Percentiles rank a stretch among this genome's conserved stretches.
Conservation (phyloP, 2,797 vertebrate genomes). For the Onychomys arenicola region DNA sequence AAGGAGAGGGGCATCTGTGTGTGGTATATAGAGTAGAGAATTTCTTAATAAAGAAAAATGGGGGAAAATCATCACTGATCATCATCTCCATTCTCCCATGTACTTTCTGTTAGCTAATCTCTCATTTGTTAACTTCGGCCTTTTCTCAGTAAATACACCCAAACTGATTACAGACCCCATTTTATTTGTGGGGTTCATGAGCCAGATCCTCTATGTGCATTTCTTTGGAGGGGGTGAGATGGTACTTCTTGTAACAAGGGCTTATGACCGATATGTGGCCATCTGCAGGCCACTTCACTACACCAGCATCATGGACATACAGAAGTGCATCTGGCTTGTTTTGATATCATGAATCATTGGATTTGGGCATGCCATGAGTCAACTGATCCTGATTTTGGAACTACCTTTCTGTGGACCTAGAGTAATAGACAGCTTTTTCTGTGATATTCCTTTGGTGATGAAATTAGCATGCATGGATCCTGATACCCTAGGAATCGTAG, state of each 20-base stretch:
- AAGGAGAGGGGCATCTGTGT: too few relatives aligned
- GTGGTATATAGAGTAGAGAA: too few relatives aligned
- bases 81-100: slow-evolving; percentile 69
- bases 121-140: slow-evolving; percentile 74
- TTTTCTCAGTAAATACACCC: slow-evolving; percentile 70
- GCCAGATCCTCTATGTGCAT: slow-evolving; percentile 64
- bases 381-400: slow-evolving; percentile 33
- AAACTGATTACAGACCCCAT: slow-evolving; percentile 63
- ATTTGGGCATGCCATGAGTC: slow-evolving; percentile 51
- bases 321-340: slow-evolving; percentile 48
- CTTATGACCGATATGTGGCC: slow-evolving; percentile 64
- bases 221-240: slow-evolving; percentile 51
- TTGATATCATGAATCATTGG: slow-evolving; percentile 50
- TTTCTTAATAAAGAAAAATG: too few relatives aligned
- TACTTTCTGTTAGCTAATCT: slow-evolving; percentile 76
- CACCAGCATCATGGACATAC: slow-evolving; percentile 47
- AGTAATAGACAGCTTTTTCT: slow-evolving; percentile 74
- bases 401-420: slow-evolving; percentile 68
- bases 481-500: background rate
- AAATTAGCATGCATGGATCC: slow-evolving; percentile 71
- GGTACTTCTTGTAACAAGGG: slow-evolving; percentile 69
- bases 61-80: slow-evolving; percentile 58
- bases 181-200: slow-evolving; percentile 56
- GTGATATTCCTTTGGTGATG: slow-evolving; percentile 75
- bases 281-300: slow-evolving; percentile 71